These are phyloP conservation scores for Plutomurus gul DNA, from an alignment of 1,140 invertebrate species.

Conservation along the genomic window DNA sequence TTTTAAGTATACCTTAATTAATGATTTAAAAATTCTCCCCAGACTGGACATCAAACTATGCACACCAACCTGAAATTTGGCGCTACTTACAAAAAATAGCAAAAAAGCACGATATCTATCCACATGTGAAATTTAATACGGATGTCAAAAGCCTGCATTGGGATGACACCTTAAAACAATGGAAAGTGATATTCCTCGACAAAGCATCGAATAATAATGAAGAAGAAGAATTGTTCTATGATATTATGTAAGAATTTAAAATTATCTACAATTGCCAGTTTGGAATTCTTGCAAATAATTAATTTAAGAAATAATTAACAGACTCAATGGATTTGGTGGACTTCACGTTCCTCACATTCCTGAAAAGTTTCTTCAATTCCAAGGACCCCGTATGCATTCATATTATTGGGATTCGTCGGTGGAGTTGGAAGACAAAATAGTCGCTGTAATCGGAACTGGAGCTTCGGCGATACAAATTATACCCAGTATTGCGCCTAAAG, in stretches of 20 bases:
- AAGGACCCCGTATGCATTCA: slow-evolving; percentile 31
- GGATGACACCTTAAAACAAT: slow-evolving; percentile 30
- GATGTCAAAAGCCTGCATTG: slow-evolving; percentile 35
- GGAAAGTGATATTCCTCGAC: slow-evolving; percentile 15
- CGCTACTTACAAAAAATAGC: slow-evolving; percentile 31
- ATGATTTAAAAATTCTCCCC: not conserved
- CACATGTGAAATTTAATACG: slow-evolving; percentile 31
- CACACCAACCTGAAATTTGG: slow-evolving; percentile 41
- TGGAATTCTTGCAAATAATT: not conserved
- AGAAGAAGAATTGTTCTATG: not conserved
- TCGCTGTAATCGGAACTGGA: slow-evolving; percentile 46
- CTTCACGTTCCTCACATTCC: slow-evolving; percentile 41
- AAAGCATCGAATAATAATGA: not conserved
- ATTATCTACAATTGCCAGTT: not conserved
- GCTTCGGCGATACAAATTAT: slow-evolving; percentile 48
- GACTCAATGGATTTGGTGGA: slow-evolving; percentile 35
- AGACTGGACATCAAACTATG: slow-evolving; percentile 44
- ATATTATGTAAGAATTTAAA: not conserved
- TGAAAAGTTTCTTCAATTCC: slow-evolving; percentile 34
- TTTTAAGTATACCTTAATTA: not conserved
- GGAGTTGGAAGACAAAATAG: slow-evolving; percentile 35
- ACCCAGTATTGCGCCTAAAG: slow-evolving; percentile 37
- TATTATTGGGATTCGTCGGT: slow-evolving; percentile 36
- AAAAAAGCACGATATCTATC: slow-evolving; percentile 40
- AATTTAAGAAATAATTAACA: not conserved